Percentiles rank a stretch among this genome's conserved stretches.
These are phyloP conservation scores for Trachelipus rathkii DNA, from an alignment of 1,140 invertebrate genomes.

Conservation along the genomic window DNA sequence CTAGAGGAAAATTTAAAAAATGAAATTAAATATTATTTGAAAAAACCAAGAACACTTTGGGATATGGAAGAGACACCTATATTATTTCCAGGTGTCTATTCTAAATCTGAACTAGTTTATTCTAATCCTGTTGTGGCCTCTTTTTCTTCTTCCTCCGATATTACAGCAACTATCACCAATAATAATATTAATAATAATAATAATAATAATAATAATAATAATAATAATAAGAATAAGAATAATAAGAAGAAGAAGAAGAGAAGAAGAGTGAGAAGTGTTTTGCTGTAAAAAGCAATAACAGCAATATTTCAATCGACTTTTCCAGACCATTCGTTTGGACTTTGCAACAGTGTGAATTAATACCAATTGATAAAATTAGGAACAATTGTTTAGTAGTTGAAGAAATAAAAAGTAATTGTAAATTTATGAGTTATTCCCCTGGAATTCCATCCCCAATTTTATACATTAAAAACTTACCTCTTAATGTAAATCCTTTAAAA, in stretches of 20 bases:
- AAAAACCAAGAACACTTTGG: constrained; percentile 37
- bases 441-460: constrained; percentile 33
- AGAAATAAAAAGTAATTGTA: constrained; percentile 25
- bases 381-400: constrained; percentile 23
- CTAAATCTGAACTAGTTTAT: no score
- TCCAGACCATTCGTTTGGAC: constrained; percentile 31
- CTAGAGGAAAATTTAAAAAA: not conserved
- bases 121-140: no score
- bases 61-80: constrained; percentile 34
- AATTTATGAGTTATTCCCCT: constrained; percentile 32
- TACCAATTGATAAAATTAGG: constrained; percentile 24
- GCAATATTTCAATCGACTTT: not conserved
- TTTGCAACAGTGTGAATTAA: constrained; percentile 19
- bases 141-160: no score
- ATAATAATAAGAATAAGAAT: no score
- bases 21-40: constrained; percentile 18
- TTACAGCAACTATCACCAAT: no score
- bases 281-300: constrained; percentile 1
- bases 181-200: no score
- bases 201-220: no score
- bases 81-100: no score
- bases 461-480: constrained; percentile 38
- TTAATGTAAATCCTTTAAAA: constrained; percentile 21
- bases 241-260: no score
- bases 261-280: no score